Conservation (phyloP, 2,797 vertebrate species). For the Neosilurus mollespiculum region DNA sequence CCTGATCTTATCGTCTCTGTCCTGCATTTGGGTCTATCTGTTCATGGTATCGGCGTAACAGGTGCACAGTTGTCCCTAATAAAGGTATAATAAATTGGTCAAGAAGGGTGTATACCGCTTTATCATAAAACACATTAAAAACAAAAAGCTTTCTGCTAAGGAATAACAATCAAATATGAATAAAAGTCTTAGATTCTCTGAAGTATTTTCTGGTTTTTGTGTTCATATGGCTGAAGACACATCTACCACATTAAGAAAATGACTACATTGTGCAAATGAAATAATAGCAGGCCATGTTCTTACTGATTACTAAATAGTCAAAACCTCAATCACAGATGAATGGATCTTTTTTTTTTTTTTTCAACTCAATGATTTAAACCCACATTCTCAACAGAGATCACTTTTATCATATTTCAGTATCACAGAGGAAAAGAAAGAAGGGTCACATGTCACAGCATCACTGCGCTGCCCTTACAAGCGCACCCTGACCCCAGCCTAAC, state of each 20-base stretch:
- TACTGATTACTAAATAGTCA: conserved; percentile 10
- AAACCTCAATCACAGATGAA: conserved; percentile 1
- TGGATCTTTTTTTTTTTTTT: neutral
- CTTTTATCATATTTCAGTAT: conserved; percentile 31
- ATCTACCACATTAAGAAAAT: neutral
- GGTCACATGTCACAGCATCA: conserved; percentile 35
- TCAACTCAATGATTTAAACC: conserved; percentile 1
- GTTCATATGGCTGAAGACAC: neutral
- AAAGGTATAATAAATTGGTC: too few species aligned
- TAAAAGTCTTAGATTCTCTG: too few species aligned
- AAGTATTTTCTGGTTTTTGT: neutral
- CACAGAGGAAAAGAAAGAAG: conserved; percentile 12
- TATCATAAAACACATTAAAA: neutral
- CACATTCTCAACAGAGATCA: conserved; percentile 4
- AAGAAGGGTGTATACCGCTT: neutral
- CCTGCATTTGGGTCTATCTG: too few species aligned
- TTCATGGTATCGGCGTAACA: too few species aligned
- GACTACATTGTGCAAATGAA: neutral
- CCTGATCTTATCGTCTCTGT: too few species aligned
- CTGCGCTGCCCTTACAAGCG: conserved; percentile 56
- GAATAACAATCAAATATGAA: neutral
- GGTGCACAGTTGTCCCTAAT: neutral
- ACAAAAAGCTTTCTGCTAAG: neutral
- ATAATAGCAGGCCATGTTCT: neutral
- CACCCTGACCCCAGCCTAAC: conserved; percentile 71